These are phyloP conservation scores for Schrankia costaestrigalis DNA, from an alignment of 2,888 invertebrate genomes.

Conservation along the genomic window DNA sequence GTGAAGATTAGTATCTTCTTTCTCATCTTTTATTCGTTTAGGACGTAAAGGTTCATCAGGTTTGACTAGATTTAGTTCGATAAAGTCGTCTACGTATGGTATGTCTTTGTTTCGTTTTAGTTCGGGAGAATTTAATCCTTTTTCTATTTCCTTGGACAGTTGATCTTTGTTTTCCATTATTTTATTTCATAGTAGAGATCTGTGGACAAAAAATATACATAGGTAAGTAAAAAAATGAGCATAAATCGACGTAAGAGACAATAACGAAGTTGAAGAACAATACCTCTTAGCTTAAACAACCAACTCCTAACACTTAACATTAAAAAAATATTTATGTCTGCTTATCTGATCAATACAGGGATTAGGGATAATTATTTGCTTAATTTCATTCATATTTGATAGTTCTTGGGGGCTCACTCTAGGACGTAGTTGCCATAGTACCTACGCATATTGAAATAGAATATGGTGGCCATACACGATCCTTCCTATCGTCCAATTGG, in stretches of 20 bases:
- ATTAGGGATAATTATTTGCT: too few relatives aligned
- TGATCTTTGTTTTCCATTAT: slow-evolving; percentile 47
- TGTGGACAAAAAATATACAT: slow-evolving; percentile 36
- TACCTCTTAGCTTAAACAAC: too few relatives aligned
- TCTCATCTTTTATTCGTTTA: slow-evolving; percentile 43
- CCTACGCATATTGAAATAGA: too few relatives aligned
- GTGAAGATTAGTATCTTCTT: slow-evolving; percentile 20
- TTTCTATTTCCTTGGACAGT: slow-evolving; percentile 44
- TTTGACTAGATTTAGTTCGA: slow-evolving; percentile 46
- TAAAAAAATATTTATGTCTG: too few relatives aligned
- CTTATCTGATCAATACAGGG: too few relatives aligned
- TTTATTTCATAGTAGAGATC: slow-evolving; percentile 58
- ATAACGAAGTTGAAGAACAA: neutral
- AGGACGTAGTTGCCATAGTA: too few relatives aligned
- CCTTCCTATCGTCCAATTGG: too few relatives aligned
- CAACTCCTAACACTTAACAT: too few relatives aligned
- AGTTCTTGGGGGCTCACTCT: too few relatives aligned
- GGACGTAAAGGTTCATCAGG: slow-evolving; percentile 46
- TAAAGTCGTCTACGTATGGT: slow-evolving; percentile 57
- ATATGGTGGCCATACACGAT: too few relatives aligned
- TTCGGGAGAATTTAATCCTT: slow-evolving; percentile 68
- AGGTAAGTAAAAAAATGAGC: neutral
- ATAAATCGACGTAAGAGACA: neutral
- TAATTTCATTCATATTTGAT: too few relatives aligned
- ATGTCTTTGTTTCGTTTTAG: slow-evolving; percentile 42